Evolutionary conservation across 2,113 vertebrate genomes (phyloP).

Genomic region (Melanerpes formicivorus): DNA sequence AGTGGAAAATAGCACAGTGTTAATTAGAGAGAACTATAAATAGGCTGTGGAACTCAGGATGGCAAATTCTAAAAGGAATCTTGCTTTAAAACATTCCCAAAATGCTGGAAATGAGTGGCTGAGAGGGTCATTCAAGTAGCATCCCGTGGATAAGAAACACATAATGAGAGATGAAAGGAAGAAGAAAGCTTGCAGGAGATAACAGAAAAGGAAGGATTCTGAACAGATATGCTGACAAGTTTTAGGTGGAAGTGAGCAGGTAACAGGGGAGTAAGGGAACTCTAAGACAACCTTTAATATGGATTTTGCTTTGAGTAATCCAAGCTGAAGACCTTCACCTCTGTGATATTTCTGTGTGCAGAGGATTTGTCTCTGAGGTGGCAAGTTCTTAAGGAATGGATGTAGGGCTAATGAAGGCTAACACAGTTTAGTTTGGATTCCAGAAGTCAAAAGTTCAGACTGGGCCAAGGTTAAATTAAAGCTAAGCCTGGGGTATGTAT

Average conservation of each 20-base stretch:
- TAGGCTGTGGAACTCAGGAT: background rate
- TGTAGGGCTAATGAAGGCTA: slow-evolving; percentile 22
- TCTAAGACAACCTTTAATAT: background rate
- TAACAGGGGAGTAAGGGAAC: background rate
- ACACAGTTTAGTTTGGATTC: slow-evolving; percentile 44
- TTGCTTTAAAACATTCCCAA: background rate
- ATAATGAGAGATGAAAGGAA: background rate
- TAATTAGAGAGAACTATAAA: background rate
- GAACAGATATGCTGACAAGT: background rate
- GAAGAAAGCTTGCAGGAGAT: background rate
- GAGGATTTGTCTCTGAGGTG: slow-evolving; percentile 1
- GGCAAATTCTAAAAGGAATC: background rate
- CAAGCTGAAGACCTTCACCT: background rate
- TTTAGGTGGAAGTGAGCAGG: background rate
- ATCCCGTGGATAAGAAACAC: accelerated
- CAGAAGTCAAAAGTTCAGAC: slow-evolving; percentile 20
- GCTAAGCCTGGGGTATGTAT: background rate
- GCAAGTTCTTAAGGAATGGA: slow-evolving; percentile 28
- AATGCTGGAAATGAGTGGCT: background rate
- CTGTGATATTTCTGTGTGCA: background rate
- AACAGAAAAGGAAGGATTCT: background rate
- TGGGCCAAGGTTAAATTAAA: background rate
- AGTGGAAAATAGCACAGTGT: background rate
- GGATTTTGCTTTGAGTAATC: background rate
- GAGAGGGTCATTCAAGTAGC: background rate